Conservation (phyloP, 1,140 invertebrate species). For the Calosoma granatense region DNA sequence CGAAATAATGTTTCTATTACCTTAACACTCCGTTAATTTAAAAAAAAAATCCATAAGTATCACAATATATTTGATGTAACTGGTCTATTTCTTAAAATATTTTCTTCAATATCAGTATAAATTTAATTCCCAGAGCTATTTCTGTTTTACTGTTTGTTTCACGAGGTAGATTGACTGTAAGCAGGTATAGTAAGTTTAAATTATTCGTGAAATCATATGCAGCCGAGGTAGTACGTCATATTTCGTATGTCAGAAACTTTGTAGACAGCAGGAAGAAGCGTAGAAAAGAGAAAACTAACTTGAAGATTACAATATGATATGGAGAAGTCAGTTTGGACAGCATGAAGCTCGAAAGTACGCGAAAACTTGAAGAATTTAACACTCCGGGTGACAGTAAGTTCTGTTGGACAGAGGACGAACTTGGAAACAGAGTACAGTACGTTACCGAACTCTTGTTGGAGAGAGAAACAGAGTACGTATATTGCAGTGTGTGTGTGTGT, state of each 20-base stretch:
- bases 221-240: neutral
- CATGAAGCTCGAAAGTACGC: neutral
- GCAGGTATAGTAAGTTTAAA: neutral
- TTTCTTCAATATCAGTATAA: no score
- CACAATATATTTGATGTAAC: no score
- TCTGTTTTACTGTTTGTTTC: no score
- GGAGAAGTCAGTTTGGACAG: constrained; percentile 4
- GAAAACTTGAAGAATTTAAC: constrained; percentile 6
- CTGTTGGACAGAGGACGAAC: neutral
- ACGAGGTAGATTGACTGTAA: no score
- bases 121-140: no score
- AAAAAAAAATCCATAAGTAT: no score
- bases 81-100: no score
- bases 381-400: constrained; percentile 1
- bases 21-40: no score
- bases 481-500: neutral
- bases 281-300: neutral
- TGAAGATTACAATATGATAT: constrained; percentile 8
- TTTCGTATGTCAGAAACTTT: constrained; percentile 1
- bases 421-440: constrained; percentile 1
- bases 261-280: neutral
- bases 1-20: no score
- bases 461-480: no score
- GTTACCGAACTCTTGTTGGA: neutral
- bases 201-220: constrained; percentile 3